Base-by-base conservation (phyloP, 2,113 vertebrate species). In the Hyla sarda region DNA sequence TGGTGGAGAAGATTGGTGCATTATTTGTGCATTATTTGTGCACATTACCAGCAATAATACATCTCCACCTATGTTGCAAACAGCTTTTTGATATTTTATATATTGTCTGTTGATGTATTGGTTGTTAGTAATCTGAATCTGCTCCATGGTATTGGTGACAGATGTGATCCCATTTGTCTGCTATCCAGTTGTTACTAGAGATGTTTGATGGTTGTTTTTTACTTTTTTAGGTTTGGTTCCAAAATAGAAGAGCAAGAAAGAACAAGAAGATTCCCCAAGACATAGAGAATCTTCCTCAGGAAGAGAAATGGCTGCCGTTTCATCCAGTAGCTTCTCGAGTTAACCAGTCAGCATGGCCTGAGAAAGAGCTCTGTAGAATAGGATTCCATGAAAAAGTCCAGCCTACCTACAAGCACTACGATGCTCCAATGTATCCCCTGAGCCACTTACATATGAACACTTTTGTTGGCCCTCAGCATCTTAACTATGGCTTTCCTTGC, bases 141-240 rank as follows among this genome's bases (percentile, higher is more conserved):
- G 16, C 16, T 54, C 52, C 16, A 2, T 52, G 50, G 11, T 52
- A 13, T 54, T 19, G 17, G 3, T 54, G 52, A 58, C 23, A n/a
- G n/a, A n/a, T n/a, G n/a, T n/a, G n/a, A n/a, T n/a, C n/a, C n/a
- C n/a, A n/a, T n/a, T n/a, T n/a, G n/a, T n/a, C n/a, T n/a, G n/a
- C n/a, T n/a, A n/a, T n/a, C n/a, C 41, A 5, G 41, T 41, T 41
- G 0, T 8, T 11, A 47, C 30, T 30, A 28, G 19, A 23, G 7
- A 54, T 52, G 34, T 72, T 54, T 54, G 1, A 48, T 28, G 37
- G 3, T 25, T 21, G 34, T 45, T 60, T 23, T 25, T 3, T 3
- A 25, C 60, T n/a, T 48, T 56, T 25, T 13, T 84, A 93, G 92
- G 91, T 91, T 2, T 91, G 92, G 91, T 91, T 91, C 45, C 92